Conservation (phyloP, 37 sponge, comb jelly and placozoan species). For the Tethya wilhelma region DNA sequence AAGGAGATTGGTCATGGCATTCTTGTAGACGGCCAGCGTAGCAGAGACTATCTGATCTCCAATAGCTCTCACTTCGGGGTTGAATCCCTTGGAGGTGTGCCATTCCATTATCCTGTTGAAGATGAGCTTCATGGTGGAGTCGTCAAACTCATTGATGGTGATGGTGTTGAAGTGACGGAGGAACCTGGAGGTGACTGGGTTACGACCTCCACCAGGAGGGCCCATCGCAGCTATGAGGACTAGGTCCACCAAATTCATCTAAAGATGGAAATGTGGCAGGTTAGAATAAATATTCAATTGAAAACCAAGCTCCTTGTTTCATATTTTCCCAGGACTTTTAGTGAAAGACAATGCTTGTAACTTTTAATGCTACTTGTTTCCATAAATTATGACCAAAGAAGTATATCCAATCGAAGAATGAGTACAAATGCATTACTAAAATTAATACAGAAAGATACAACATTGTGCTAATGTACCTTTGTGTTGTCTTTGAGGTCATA, state of each 20-base stretch:
- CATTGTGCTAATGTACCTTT: neutral
- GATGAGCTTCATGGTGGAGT: constrained; percentile 85
- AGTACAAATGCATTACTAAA: neutral
- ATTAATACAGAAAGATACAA: neutral
- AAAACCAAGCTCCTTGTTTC: no score
- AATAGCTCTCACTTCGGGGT: constrained; percentile 69
- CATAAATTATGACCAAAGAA: no score
- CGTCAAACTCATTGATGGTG: constrained; percentile 95
- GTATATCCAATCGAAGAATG: no score
- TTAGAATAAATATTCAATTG: no score
- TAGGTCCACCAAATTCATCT: constrained; percentile 91
- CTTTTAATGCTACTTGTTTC: no score
- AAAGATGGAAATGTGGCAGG: constrained; percentile 9
- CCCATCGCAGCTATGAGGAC: constrained; percentile 95
- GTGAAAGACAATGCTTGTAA: no score
- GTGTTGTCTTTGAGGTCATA: constrained; percentile 79
- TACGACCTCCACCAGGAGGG: constrained; percentile 97
- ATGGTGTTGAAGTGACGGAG: constrained; percentile 94
- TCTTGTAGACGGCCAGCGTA: constrained; percentile 90
- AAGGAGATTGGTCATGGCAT: constrained; percentile 88
- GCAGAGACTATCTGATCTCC: constrained; percentile 77
- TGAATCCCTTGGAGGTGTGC: constrained; percentile 90
- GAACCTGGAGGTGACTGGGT: constrained; percentile 95
- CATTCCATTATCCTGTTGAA: constrained; percentile 87
- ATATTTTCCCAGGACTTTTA: neutral